Percentiles rank a stretch among this genome's conserved stretches.
phyloP scores from a whole-genome alignment of 2,113 vertebrate genomes.

The Cryptotis parvus region DNA sequence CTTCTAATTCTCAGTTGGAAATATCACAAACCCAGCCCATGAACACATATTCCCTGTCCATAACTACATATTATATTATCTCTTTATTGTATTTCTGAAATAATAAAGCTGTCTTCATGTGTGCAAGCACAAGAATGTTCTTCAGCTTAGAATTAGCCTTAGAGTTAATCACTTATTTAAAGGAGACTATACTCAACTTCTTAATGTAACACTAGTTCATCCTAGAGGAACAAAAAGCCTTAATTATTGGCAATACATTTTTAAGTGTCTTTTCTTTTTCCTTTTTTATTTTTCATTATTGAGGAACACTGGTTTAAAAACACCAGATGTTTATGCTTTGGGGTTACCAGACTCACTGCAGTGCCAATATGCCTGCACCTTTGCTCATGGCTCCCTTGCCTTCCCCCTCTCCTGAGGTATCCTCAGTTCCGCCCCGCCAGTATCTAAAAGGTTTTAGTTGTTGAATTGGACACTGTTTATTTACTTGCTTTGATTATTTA shows the following conservation, averaged over 20 bases:
- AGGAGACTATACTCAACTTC: neutral
- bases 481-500: too few relatives aligned
- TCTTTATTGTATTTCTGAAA: neutral
- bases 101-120: neutral
- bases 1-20: slow-evolving; percentile 70
- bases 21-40: slow-evolving; percentile 70
- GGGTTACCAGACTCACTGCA: too few relatives aligned
- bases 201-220: neutral
- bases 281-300: too few relatives aligned
- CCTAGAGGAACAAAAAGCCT: neutral
- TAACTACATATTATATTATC: slow-evolving; percentile 64
- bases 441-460: too few relatives aligned
- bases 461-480: too few relatives aligned
- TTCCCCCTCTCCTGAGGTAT: too few relatives aligned
- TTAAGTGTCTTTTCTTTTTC: too few relatives aligned
- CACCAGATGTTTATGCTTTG: too few relatives aligned
- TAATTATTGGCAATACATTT: neutral
- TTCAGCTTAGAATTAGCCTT: neutral
- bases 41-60: slow-evolving; percentile 60
- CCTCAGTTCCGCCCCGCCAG: too few relatives aligned
- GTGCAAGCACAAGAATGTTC: slow-evolving; percentile 7
- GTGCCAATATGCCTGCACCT: too few relatives aligned
- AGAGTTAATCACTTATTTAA: neutral
- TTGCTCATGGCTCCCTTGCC: too few relatives aligned
- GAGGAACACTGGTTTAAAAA: too few relatives aligned